These are phyloP conservation scores for Troides helena DNA, from an alignment of 2,888 invertebrate species.

Conservation along the genomic window DNA sequence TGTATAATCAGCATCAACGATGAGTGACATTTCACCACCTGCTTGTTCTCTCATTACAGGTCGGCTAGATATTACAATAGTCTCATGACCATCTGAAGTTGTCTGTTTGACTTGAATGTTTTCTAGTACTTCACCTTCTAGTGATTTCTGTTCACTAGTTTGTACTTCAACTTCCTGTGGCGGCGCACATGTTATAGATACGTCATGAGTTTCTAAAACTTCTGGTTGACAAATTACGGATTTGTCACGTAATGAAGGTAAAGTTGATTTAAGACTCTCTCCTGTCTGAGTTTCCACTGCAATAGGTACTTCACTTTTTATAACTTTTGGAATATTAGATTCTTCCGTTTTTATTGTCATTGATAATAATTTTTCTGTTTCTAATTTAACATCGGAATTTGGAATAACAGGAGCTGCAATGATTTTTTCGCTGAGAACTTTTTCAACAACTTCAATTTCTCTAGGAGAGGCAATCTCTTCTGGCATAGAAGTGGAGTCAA, in stretches of 20 bases:
- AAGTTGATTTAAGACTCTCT: constrained; percentile 76
- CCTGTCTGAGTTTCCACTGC: constrained; percentile 85
- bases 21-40: constrained; percentile 81
- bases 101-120: constrained; percentile 84
- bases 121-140: constrained; percentile 77
- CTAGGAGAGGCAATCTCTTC: constrained; percentile 81
- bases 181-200: constrained; percentile 75
- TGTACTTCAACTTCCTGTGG: constrained; percentile 83
- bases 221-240: constrained; percentile 67
- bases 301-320: constrained; percentile 45
- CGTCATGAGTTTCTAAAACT: constrained; percentile 65
- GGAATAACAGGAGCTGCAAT: constrained; percentile 7
- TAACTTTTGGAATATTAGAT: constrained; percentile 34
- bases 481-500: constrained; percentile 86
- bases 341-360: constrained; percentile 32
- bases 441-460: constrained; percentile 45
- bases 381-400: constrained; percentile 1
- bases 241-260: constrained; percentile 65
- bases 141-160: constrained; percentile 75
- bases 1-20: constrained; percentile 87
- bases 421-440: constrained; percentile 27
- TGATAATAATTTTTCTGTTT: constrained; percentile 24
- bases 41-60: constrained; percentile 74
- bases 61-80: constrained; percentile 85
- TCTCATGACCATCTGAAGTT: constrained; percentile 83